phyloP scores from a whole-genome alignment of 2,113 vertebrate species.

The Daboia siamensis region DNA sequence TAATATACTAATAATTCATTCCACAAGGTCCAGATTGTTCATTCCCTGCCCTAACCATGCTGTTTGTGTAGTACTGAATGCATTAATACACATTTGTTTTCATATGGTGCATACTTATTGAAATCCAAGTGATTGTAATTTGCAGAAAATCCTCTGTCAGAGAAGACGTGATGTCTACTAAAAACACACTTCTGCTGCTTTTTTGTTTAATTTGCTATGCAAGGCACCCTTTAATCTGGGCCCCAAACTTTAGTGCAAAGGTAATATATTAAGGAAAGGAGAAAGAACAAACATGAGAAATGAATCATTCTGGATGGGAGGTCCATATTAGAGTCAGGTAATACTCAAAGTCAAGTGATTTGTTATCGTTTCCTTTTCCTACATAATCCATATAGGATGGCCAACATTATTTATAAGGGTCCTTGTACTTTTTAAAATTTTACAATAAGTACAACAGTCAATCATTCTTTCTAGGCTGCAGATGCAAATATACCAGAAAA shows the following conservation, averaged over 20 bases:
- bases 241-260: background rate
- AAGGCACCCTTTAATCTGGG: background rate
- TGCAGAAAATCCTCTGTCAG: background rate
- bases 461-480: background rate
- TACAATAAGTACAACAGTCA: background rate
- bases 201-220: background rate
- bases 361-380: background rate
- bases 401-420: background rate
- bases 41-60: conserved; percentile 33
- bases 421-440: background rate
- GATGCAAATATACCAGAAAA: background rate
- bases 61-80: background rate
- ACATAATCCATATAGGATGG: background rate
- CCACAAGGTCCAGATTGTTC: conserved; percentile 36
- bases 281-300: background rate
- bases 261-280: background rate
- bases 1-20: conserved; percentile 33
- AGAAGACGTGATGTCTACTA: background rate
- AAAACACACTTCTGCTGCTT: background rate
- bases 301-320: background rate
- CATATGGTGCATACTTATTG: background rate
- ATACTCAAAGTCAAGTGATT: background rate
- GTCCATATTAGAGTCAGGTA: background rate
- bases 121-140: background rate
- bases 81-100: background rate